A percentile compares a stretch with the other conserved stretches of the same genome.
These are phyloP conservation scores for Syrmaticus mikado DNA, from an alignment of 2,113 vertebrate species.

Conservation along the genomic window DNA sequence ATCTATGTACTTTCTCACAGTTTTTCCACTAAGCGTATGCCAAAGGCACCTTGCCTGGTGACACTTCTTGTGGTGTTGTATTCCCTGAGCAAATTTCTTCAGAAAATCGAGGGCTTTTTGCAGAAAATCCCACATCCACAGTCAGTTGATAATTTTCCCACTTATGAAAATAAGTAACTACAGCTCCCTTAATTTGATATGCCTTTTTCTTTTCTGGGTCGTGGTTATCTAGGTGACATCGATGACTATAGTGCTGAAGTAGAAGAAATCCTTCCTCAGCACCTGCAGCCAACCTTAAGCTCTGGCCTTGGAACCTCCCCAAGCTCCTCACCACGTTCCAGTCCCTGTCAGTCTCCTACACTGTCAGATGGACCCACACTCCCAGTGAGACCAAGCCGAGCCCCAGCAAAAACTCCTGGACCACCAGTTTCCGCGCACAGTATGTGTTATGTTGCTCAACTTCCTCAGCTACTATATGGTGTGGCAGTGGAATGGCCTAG, in stretches of 20 bases:
- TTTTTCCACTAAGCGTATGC: not conserved
- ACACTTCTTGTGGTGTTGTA: not conserved
- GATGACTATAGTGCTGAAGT: constrained; percentile 91
- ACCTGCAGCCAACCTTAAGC: constrained; percentile 87
- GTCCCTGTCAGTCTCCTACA: constrained; percentile 94
- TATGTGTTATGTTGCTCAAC: not conserved
- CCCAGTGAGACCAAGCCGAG: constrained; percentile 83
- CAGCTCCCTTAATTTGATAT: not conserved
- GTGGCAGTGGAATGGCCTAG: not conserved
- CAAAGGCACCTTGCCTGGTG: not conserved
- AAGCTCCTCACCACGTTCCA: constrained; percentile 87
- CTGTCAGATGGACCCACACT: constrained; percentile 83
- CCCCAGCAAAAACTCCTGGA: constrained; percentile 77
- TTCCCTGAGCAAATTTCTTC: not conserved
- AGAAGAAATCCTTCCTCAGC: constrained; percentile 94
- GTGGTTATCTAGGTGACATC: constrained; percentile 85
- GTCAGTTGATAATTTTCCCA: not conserved
- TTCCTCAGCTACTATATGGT: fast-evolving
- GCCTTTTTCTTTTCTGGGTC: not conserved
- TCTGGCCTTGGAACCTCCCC: constrained; percentile 86
- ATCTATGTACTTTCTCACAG: not conserved
- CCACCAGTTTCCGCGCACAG: constrained; percentile 75
- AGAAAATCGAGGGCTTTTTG: not conserved
- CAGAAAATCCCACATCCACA: not conserved
- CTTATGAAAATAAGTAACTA: not conserved